Conservation (phyloP, 2,113 vertebrate genomes). For the Oncorhynchus gorbuscha region DNA sequence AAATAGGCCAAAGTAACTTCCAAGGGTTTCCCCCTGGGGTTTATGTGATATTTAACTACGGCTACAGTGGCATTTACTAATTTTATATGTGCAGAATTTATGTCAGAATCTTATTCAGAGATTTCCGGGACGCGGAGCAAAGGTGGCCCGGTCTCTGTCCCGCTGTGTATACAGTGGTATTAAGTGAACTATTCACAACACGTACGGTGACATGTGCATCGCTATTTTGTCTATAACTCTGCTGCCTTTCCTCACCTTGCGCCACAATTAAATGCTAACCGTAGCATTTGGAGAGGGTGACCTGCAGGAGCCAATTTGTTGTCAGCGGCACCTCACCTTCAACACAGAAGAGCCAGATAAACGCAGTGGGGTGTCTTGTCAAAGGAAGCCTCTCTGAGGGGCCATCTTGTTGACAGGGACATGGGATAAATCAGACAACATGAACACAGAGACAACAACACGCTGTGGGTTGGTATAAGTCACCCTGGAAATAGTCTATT, state of each 20-base stretch:
- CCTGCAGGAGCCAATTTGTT: constrained; percentile 74
- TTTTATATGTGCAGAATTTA: constrained; percentile 86
- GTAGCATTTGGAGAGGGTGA: constrained; percentile 72
- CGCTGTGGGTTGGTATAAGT: background rate
- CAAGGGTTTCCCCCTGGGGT: constrained; percentile 59
- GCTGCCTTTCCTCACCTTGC: constrained; percentile 57
- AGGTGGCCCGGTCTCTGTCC: constrained; percentile 76
- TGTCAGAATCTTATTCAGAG: constrained; percentile 82
- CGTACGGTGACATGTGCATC: constrained; percentile 72
- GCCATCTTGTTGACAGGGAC: constrained; percentile 62
- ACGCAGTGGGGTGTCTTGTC: constrained; percentile 12
- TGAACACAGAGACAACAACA: constrained; percentile 26
- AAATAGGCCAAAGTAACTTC: constrained; percentile 62
- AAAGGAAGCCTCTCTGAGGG: constrained; percentile 6
- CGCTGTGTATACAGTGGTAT: constrained; percentile 82
- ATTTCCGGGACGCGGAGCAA: constrained; percentile 74
- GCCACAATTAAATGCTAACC: constrained; percentile 80
- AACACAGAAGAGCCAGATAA: constrained; percentile 46
- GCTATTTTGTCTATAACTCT: constrained; percentile 75
- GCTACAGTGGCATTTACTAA: constrained; percentile 86
- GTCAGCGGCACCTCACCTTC: constrained; percentile 48
- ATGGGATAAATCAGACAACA: constrained; percentile 41
- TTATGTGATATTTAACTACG: constrained; percentile 84
- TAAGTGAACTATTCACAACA: constrained; percentile 84
- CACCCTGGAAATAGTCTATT: background rate